Conservation (phyloP, 2,888 invertebrate species). For the Tinea trinotella region DNA sequence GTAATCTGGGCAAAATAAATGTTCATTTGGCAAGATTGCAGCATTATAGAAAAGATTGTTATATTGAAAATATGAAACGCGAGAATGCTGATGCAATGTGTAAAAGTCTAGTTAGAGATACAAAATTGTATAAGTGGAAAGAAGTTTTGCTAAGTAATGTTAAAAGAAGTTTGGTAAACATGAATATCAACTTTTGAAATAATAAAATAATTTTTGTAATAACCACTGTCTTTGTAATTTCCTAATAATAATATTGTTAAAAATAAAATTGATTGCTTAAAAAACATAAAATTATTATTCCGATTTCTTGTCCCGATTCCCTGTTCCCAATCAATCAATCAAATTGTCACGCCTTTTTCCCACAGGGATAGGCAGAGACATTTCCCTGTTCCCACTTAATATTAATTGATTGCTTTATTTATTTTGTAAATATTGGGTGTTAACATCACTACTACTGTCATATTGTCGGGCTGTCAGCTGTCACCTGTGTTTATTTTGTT, state of each 20-base stretch:
- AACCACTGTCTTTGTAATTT: no score
- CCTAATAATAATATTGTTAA: no score
- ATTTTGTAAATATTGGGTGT: not conserved
- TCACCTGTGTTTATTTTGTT: not conserved
- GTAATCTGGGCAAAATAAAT: not conserved
- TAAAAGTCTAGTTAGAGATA: not conserved
- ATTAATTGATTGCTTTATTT: not conserved
- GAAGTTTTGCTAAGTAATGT: slow-evolving; percentile 12
- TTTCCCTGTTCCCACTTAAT: not conserved
- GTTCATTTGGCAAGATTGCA: not conserved
- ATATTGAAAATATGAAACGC: not conserved
- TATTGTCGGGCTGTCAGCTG: not conserved
- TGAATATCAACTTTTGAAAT: no score
- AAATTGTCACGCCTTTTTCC: no score
- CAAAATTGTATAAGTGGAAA: slow-evolving; percentile 21
- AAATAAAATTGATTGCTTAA: no score
- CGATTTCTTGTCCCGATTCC: no score
- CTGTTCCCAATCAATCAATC: no score
- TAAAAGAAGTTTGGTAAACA: not conserved
- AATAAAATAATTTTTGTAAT: no score
- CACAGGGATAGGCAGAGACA: no score
- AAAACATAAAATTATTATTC: no score
- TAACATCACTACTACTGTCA: not conserved
- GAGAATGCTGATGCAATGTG: not conserved
- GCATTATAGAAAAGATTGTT: slow-evolving; percentile 5